Evolutionary conservation across 2,113 vertebrate genomes (phyloP).

Genomic region (Cichladusa arquata): DNA sequence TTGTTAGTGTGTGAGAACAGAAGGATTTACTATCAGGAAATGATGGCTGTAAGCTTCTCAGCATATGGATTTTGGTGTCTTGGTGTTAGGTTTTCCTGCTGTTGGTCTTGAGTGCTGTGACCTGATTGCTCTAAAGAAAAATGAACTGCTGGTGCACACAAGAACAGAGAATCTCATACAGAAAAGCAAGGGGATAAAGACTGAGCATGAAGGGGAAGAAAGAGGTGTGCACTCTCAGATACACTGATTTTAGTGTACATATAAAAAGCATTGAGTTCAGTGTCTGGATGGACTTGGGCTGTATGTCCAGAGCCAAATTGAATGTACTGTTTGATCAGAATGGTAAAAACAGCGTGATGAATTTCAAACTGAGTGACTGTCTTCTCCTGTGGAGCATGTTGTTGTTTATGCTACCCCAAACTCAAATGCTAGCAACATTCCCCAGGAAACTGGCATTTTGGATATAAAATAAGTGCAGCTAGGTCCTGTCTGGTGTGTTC

Average conservation of each 20-base stretch:
- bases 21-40: background rate
- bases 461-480: background rate
- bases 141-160: background rate
- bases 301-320: background rate
- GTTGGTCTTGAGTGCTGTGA: background rate
- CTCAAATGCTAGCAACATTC: fast-evolving
- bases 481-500: background rate
- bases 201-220: background rate
- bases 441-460: background rate
- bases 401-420: background rate
- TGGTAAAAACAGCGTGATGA: background rate
- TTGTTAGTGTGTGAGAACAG: background rate
- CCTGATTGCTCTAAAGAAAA: background rate
- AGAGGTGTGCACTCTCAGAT: background rate
- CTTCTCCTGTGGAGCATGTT: background rate
- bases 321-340: background rate
- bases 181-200: background rate
- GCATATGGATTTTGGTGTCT: background rate
- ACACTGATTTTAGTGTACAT: background rate
- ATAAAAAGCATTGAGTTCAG: background rate
- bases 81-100: background rate
- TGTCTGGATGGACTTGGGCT: background rate
- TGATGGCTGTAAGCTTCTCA: background rate
- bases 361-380: background rate
- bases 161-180: background rate